Base-by-base conservation (phyloP, 1,140 invertebrate species). In the Eriosoma lanigerum region DNA sequence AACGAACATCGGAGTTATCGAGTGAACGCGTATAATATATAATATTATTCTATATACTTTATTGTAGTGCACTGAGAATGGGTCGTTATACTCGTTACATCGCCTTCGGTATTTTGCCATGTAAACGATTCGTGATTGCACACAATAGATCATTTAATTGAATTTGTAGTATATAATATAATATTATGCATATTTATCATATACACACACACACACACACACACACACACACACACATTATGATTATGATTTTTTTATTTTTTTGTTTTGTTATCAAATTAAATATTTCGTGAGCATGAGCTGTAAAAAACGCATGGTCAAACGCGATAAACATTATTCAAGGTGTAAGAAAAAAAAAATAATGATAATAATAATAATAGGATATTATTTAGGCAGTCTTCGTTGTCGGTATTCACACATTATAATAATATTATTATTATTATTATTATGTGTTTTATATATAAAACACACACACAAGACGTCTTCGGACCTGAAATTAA, bases 61-160 rank as follows among this genome's bases (percentile, higher is more conserved):
- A 46, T 24, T 46, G 9, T 46, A 26, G 17, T 12, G 13, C 64
- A 15, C 44, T 17, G 44, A 21, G 38, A 70, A 70, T 26, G 19
- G 46, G 46, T 70, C 66, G 46, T 70, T 70, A 50, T 70, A 70
- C 21, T 50, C 46, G 15, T 70, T 26, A n/a, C n/a, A 26, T 70
- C 66, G 66, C 66, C 24, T 50, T 50, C 44, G 21, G 66, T 50
- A n/a, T 68, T 68, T 68, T 13, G 44, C 24, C 24, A 46, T 72
- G 24, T 52, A 72, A 72, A 72, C 68, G 68, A 72, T 52, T 72
- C 68, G 48, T 29, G 68, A 72, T 72, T 72, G 24, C 48, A n/a
- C 68, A 72, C 68, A 72, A 72, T 72, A 72, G 68, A 72, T 72
- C 46, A 24, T 24, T 52, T 72, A 72, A 72, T 72, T 72, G 68